phyloP scores from a whole-genome alignment of 2,888 invertebrate genomes.

The Iselma pallidipennis region DNA sequence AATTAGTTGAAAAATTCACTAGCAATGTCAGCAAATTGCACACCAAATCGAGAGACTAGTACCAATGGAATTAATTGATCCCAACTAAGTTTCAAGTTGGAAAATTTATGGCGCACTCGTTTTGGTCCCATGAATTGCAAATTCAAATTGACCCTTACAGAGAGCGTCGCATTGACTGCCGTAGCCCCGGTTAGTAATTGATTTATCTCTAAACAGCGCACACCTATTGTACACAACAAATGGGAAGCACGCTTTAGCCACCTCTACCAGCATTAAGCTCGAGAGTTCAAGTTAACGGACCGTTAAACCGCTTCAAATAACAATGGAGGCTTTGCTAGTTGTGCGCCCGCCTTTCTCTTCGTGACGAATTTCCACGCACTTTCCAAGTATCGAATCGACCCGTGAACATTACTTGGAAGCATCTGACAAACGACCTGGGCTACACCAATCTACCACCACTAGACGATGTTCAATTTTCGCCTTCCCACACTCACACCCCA shows the following conservation, averaged over 20 bases:
- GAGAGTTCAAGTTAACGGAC: conserved; percentile 33
- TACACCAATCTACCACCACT: not conserved
- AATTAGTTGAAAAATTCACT: conserved; percentile 45
- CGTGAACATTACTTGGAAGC: conserved; percentile 5
- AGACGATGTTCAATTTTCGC: not conserved
- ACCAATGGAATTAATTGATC: conserved; percentile 49
- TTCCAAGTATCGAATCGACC: conserved; percentile 7
- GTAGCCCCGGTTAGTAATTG: conserved; percentile 44
- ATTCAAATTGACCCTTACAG: conserved; percentile 43
- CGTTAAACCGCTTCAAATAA: conserved; percentile 38
- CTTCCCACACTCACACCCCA: not conserved
- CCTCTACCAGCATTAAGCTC: conserved; percentile 30
- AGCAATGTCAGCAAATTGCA: conserved; percentile 46
- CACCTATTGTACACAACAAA: conserved; percentile 47
- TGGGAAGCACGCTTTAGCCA: conserved; percentile 32
- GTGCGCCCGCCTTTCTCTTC: conserved; percentile 1
- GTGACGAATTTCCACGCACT: conserved; percentile 24
- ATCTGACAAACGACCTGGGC: not conserved
- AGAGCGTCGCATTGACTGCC: conserved; percentile 41
- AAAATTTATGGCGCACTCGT: conserved; percentile 49
- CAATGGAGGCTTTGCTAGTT: conserved; percentile 25
- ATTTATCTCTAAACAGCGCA: conserved; percentile 49
- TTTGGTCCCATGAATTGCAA: conserved; percentile 42
- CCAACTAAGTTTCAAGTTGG: conserved; percentile 43
- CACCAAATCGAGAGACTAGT: conserved; percentile 34